Conservation (phyloP, 2,113 vertebrate species). For the Lota lota region DNA sequence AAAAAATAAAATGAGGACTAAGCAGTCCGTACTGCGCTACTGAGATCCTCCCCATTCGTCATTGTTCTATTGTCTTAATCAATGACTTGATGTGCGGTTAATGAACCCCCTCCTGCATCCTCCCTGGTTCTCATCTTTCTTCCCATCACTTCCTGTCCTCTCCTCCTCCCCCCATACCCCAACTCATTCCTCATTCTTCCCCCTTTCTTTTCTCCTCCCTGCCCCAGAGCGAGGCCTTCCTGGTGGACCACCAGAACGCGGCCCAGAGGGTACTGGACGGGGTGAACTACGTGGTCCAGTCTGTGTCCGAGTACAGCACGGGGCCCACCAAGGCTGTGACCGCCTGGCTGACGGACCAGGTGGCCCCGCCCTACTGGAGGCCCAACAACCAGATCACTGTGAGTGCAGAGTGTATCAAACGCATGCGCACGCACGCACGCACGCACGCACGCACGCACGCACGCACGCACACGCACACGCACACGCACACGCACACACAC, state of each 20-base stretch:
- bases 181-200: not conserved
- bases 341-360: slow-evolving; percentile 79
- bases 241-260: slow-evolving; percentile 76
- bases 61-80: too few species aligned
- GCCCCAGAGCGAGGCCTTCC: slow-evolving; percentile 68
- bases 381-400: slow-evolving; percentile 77
- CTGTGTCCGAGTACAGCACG: slow-evolving; percentile 75
- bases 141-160: not conserved
- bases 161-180: not conserved
- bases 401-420: slow-evolving; percentile 42
- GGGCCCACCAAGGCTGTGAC: slow-evolving; percentile 77
- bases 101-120: not conserved
- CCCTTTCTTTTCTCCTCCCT: not conserved
- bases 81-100: too few species aligned
- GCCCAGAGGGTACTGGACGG: slow-evolving; percentile 80
- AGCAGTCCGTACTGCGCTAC: too few species aligned
- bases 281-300: slow-evolving; percentile 76
- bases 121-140: not conserved
- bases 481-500: too few species aligned
- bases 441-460: not conserved
- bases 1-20: too few species aligned
- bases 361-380: slow-evolving; percentile 80
- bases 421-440: not conserved
- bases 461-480: too few species aligned
- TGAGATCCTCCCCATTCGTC: too few species aligned